phyloP scores from a whole-genome alignment of 2,888 invertebrate species.

The Dicycla oo region DNA sequence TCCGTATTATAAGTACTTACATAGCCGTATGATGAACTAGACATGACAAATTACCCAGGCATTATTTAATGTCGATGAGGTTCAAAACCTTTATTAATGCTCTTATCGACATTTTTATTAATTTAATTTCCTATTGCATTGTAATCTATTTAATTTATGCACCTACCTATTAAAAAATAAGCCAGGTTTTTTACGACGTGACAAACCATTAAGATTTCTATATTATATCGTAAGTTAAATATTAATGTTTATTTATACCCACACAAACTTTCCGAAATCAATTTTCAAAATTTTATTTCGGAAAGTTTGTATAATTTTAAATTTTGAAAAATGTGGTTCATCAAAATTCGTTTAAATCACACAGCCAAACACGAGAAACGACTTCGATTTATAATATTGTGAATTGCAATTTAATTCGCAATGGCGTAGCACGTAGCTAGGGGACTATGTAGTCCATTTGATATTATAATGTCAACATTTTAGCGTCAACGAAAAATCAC shows the following conservation, averaged over 20 bases:
- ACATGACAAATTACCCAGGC: constrained; percentile 39
- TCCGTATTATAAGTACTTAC: constrained; percentile 29
- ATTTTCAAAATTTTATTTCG: no score
- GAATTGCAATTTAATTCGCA: no score
- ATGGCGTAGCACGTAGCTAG: background rate
- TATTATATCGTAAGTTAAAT: no score
- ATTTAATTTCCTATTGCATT: constrained; percentile 13
- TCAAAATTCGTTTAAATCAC: no score
- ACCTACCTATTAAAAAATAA: background rate
- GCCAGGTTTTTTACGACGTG: no score
- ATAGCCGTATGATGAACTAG: constrained; percentile 53
- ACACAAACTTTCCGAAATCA: no score
- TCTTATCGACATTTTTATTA: constrained; percentile 30
- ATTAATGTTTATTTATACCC: no score
- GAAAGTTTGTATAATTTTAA: no score
- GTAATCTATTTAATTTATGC: constrained; percentile 5
- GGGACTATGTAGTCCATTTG: background rate
- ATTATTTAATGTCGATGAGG: constrained; percentile 7
- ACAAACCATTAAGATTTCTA: no score
- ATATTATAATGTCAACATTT: background rate
- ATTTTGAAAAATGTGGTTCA: no score
- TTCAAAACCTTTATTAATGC: constrained; percentile 12
- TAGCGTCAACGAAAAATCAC: background rate
- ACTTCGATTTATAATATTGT: no score
- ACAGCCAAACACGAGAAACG: no score